Percentiles rank a stretch among this genome's conserved stretches.
Conservation (phyloP, 2,888 invertebrate species). For the Idaea dimidiata region DNA sequence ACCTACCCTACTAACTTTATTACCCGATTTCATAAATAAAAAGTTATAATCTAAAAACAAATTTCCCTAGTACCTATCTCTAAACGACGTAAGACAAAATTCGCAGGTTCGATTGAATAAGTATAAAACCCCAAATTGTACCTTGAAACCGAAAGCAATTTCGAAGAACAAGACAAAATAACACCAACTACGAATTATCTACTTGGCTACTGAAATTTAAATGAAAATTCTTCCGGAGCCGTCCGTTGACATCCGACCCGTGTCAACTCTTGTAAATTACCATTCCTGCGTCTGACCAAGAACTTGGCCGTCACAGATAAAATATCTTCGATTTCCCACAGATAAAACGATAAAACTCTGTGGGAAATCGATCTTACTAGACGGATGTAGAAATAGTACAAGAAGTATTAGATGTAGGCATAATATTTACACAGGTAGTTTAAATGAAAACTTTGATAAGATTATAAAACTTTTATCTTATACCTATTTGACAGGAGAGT, state of each 20-base stretch:
- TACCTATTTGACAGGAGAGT: too few species aligned
- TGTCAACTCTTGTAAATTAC: conserved; percentile 35
- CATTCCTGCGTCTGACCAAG: conserved; percentile 21
- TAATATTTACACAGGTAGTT: too few species aligned
- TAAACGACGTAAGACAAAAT: too few species aligned
- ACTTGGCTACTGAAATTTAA: conserved; percentile 20
- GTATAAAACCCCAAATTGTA: neutral
- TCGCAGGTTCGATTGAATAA: neutral
- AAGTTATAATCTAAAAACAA: too few species aligned
- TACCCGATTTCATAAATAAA: too few species aligned
- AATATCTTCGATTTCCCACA: conserved; percentile 5
- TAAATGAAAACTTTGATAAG: too few species aligned
- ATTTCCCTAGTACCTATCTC: too few species aligned
- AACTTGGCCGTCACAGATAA: conserved; percentile 4
- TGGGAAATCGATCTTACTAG: neutral
- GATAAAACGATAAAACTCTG: conserved; percentile 17
- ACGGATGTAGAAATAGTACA: neutral
- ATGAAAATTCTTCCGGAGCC: conserved; percentile 35
- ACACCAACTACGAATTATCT: neutral
- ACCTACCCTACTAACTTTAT: too few species aligned
- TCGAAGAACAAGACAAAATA: neutral
- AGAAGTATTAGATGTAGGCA: too few species aligned
- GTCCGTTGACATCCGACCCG: conserved; percentile 30
- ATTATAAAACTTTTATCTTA: too few species aligned
- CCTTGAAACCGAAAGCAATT: conserved; percentile 1